Percentiles rank a stretch among this genome's conserved stretches.
Conservation (phyloP, 2,113 vertebrate species). For the Phalacrocorax pelagicus region DNA sequence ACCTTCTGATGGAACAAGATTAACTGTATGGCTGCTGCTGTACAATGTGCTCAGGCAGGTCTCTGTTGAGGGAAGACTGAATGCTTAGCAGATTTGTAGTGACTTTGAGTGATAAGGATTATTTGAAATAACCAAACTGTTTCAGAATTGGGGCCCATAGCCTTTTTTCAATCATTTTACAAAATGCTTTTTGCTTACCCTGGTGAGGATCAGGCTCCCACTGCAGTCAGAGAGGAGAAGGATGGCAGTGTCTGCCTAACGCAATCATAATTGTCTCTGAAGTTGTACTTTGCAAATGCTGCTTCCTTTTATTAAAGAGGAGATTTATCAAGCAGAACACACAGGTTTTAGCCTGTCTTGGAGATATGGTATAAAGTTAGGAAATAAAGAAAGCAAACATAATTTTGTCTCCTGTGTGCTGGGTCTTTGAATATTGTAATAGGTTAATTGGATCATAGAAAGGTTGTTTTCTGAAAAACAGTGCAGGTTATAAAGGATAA, state of each 20-base stretch:
- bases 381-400: slow-evolving; percentile 50
- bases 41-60: background rate
- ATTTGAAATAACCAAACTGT: slow-evolving; percentile 38
- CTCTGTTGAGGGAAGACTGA: slow-evolving; percentile 48
- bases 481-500: slow-evolving; percentile 42
- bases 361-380: slow-evolving; percentile 36
- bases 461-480: slow-evolving; percentile 45
- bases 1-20: slow-evolving; percentile 53
- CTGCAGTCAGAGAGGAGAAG: slow-evolving; percentile 15
- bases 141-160: background rate
- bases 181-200: slow-evolving; percentile 18
- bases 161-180: slow-evolving; percentile 9
- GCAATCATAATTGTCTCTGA: slow-evolving; percentile 34
- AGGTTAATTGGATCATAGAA: slow-evolving; percentile 66
- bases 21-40: slow-evolving; percentile 37
- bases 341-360: slow-evolving; percentile 14
- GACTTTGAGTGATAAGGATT: slow-evolving; percentile 58
- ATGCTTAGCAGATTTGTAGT: background rate
- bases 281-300: slow-evolving; percentile 33
- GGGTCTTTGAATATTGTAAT: slow-evolving; percentile 66
- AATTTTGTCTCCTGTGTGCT: slow-evolving; percentile 29
- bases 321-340: slow-evolving; percentile 51
- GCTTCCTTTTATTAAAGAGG: slow-evolving; percentile 60
- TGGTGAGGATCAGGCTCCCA: background rate
- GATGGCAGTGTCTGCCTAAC: slow-evolving; percentile 35